Conservation (phyloP, 2,888 invertebrate species). For the Synergus gifuensis region DNA sequence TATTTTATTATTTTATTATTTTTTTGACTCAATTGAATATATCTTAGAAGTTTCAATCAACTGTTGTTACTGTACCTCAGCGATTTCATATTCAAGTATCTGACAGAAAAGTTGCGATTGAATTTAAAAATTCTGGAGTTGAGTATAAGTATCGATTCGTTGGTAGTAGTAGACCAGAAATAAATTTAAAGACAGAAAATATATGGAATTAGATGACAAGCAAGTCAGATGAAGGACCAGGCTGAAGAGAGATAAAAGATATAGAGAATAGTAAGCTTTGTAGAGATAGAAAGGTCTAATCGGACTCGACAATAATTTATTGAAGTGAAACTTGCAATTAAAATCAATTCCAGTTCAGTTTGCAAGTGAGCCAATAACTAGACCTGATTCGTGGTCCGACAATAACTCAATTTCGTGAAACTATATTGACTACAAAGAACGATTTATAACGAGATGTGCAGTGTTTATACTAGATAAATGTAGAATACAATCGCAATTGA, state of each 20-base stretch:
- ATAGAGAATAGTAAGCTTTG: not conserved
- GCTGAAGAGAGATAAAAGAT: slow-evolving; percentile 20
- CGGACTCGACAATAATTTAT: not conserved
- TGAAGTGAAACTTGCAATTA: slow-evolving; percentile 27
- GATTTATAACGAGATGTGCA: slow-evolving; percentile 26
- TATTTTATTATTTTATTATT: not conserved
- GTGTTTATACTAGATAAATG: not conserved
- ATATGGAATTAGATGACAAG: slow-evolving; percentile 22
- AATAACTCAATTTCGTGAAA: slow-evolving; percentile 40
- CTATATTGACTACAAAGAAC: not conserved
- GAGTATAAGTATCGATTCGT: slow-evolving; percentile 31
- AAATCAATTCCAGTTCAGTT: slow-evolving; percentile 23
- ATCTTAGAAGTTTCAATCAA: not conserved
- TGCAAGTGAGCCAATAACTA: slow-evolving; percentile 36
- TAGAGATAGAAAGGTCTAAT: slow-evolving; percentile 18
- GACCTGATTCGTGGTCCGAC: slow-evolving; percentile 24
- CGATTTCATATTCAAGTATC: slow-evolving; percentile 4
- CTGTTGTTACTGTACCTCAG: not conserved
- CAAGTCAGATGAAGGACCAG: slow-evolving; percentile 23
- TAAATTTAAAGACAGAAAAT: slow-evolving; percentile 37
- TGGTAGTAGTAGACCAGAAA: slow-evolving; percentile 18
- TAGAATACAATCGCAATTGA: not conserved
- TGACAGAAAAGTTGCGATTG: not conserved
- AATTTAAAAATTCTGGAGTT: not conserved
- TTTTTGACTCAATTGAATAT: too few relatives aligned